A percentile compares a stretch with the other conserved stretches of the same genome.
phyloP scores from a whole-genome alignment of 2,113 vertebrate species.

The Oreochromis aureus region DNA sequence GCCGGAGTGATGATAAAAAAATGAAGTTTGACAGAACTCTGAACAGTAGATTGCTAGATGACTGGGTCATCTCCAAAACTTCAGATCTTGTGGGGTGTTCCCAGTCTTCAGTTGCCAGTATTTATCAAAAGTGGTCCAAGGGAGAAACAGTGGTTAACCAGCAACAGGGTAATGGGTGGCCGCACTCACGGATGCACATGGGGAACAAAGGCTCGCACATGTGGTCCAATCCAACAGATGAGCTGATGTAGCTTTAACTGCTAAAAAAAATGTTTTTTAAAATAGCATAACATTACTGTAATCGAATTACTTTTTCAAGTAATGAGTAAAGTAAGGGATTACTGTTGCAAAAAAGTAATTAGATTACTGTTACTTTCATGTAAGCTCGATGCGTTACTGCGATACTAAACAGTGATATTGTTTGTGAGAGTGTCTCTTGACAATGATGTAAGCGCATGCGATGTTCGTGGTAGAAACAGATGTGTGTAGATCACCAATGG shows the following conservation, averaged over 20 bases:
- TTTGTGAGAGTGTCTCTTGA: too few relatives aligned
- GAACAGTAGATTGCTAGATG: not conserved
- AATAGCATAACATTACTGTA: not conserved
- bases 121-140: not conserved
- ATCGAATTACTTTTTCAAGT: not conserved
- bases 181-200: not conserved
- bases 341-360: not conserved
- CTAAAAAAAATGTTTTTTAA: not conserved
- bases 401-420: not conserved
- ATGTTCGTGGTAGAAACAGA: too few relatives aligned
- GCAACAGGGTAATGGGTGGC: not conserved
- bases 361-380: not conserved
- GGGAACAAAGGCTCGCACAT: not conserved
- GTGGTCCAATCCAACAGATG: not conserved
- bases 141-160: not conserved
- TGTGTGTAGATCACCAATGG: too few relatives aligned
- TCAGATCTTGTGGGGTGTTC: not conserved
- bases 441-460: too few relatives aligned
- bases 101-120: not conserved
- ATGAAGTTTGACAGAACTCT: not conserved
- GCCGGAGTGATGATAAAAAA: not conserved
- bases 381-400: not conserved
- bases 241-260: not conserved
- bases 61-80: not conserved
- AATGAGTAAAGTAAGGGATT: not conserved